Percentiles rank a stretch among this genome's conserved stretches.
These are phyloP conservation scores for Ctenopoma multispine DNA, from an alignment of 2,797 vertebrate species.

Conservation along the genomic window DNA sequence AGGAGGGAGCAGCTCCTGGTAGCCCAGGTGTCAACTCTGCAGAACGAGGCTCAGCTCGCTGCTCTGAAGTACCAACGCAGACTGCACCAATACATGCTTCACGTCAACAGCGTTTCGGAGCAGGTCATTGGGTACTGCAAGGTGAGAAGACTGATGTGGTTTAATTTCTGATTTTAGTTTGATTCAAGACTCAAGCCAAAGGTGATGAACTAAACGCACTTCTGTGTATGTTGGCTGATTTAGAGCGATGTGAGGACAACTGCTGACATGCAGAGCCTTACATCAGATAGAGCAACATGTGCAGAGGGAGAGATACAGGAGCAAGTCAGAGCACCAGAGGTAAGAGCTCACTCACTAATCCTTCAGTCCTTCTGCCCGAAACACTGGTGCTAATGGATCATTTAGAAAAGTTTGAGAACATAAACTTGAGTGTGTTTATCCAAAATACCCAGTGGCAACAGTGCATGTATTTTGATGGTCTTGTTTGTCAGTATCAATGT, in stretches of 20 bases:
- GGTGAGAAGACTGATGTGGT: slow-evolving; percentile 79
- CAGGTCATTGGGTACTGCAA: slow-evolving; percentile 69
- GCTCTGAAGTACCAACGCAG: slow-evolving; percentile 80
- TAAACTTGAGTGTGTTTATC: not conserved
- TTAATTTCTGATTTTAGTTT: not conserved
- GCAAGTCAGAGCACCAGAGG: slow-evolving; percentile 74
- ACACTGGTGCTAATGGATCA: not conserved
- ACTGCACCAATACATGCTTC: slow-evolving; percentile 79
- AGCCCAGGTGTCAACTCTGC: slow-evolving; percentile 79
- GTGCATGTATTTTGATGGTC: not conserved
- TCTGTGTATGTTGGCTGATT: slow-evolving; percentile 33
- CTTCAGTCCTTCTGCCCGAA: not conserved
- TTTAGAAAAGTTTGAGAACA: not conserved
- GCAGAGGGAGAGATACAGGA: slow-evolving; percentile 75
- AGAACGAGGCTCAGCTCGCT: slow-evolving; percentile 76
- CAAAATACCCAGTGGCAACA: slow-evolving; percentile 9
- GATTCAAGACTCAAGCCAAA: not conserved
- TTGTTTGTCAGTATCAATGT: slow-evolving; percentile 2
- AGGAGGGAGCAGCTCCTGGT: slow-evolving; percentile 76
- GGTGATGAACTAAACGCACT: not conserved
- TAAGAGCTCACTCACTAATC: slow-evolving; percentile 43
- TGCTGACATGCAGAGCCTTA: slow-evolving; percentile 82
- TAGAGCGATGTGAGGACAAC: slow-evolving; percentile 51
- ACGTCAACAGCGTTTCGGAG: slow-evolving; percentile 76
- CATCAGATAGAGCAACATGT: slow-evolving; percentile 78